These are phyloP conservation scores for Paraescarpia echinospica DNA, from an alignment of 1,140 invertebrate species.

Conservation along the genomic window DNA sequence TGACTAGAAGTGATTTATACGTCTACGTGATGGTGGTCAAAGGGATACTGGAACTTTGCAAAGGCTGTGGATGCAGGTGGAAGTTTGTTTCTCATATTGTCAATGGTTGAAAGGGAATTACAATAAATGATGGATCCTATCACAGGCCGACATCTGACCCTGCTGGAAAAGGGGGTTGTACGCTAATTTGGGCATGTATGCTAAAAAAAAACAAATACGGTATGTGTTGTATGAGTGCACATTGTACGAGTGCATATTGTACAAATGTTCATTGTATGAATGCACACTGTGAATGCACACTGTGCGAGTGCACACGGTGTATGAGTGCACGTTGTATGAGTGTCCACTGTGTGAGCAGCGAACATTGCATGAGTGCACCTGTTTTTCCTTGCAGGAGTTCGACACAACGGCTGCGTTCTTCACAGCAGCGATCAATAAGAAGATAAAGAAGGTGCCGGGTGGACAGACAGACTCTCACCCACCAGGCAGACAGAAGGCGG, in stretches of 20 bases:
- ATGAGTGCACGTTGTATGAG: neutral
- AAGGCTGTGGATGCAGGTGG: too few species aligned
- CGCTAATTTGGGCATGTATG: too few species aligned
- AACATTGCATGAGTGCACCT: neutral
- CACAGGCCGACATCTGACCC: too few species aligned
- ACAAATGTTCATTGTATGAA: too few species aligned
- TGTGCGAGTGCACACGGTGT: neutral
- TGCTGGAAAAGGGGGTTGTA: too few species aligned
- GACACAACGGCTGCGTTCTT: conserved; percentile 56
- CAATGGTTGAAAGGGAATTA: too few species aligned
- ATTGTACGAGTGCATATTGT: neutral
- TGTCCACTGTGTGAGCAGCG: neutral
- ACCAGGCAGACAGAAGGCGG: neutral
- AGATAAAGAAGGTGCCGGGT: conserved; percentile 39
- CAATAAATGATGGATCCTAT: too few species aligned
- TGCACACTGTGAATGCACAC: neutral
- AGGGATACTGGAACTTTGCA: too few species aligned
- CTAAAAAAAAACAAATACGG: too few species aligned
- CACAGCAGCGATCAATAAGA: conserved; percentile 56
- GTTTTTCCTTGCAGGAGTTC: conserved; percentile 38
- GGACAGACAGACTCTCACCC: neutral
- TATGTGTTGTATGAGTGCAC: neutral
- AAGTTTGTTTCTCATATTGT: too few species aligned
- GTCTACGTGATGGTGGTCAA: too few species aligned
- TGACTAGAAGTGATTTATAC: too few species aligned